Conservation (phyloP, 2,888 invertebrate genomes). For the Netelia virgata region DNA sequence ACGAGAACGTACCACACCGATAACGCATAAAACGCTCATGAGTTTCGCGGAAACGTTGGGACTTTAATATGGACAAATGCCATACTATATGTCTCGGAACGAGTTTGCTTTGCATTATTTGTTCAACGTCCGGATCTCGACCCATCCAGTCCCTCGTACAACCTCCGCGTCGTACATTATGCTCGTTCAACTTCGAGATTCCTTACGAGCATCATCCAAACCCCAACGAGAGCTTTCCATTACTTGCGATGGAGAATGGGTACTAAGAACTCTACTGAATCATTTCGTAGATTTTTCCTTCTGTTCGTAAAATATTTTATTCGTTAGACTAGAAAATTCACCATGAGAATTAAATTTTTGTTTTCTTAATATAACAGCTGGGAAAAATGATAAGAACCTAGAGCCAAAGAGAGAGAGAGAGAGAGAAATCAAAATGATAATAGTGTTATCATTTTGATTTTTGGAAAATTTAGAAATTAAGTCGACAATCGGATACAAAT, state of each 20-base stretch:
- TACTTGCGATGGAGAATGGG: slow-evolving; percentile 1
- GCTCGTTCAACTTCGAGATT: slow-evolving; percentile 63
- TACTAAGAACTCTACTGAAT: background rate
- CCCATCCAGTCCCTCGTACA: background rate
- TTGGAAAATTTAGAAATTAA: no score
- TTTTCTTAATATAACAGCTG: no score
- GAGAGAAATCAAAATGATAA: no score
- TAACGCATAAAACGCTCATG: slow-evolving; percentile 68
- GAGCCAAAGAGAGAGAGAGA: no score
- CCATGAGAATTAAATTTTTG: background rate
- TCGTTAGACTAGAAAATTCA: background rate
- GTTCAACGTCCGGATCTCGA: slow-evolving; percentile 75
- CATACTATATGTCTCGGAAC: slow-evolving; percentile 81
- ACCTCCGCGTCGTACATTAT: slow-evolving; percentile 58
- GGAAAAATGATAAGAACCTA: no score
- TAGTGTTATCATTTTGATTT: no score
- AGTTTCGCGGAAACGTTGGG: slow-evolving; percentile 66
- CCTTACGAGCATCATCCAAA: slow-evolving; percentile 46
- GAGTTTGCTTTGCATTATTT: slow-evolving; percentile 84
- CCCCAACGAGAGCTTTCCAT: slow-evolving; percentile 35
- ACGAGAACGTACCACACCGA: slow-evolving; percentile 41
- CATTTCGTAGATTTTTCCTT: slow-evolving; percentile 1
- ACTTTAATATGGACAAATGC: slow-evolving; percentile 83
- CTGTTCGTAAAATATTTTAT: slow-evolving; percentile 5
- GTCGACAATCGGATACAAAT: background rate